Evolutionary conservation across 1,140 invertebrate genomes (phyloP).

Genomic region (Drosophila repleta): DNA sequence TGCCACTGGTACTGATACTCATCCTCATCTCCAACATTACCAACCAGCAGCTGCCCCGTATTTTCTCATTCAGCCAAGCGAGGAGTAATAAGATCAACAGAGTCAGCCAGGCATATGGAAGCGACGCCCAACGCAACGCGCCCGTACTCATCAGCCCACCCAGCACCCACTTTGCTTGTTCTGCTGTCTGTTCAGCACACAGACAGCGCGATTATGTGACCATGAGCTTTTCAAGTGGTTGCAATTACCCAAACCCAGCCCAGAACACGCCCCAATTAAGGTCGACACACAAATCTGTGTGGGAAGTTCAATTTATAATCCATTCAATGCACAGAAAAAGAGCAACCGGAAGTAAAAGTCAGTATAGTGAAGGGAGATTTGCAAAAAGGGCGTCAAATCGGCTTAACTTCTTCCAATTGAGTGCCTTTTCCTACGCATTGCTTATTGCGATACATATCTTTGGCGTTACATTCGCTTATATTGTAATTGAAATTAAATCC

Average conservation of each 20-base stretch:
- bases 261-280: constrained; percentile 75
- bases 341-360: constrained; percentile 51
- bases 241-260: constrained; percentile 69
- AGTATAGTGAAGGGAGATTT: constrained; percentile 9
- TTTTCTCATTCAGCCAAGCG: constrained; percentile 80
- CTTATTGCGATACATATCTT: constrained; percentile 46
- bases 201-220: constrained; percentile 68
- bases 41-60: constrained; percentile 53
- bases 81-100: constrained; percentile 77
- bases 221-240: constrained; percentile 67
- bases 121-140: constrained; percentile 50
- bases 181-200: constrained; percentile 46
- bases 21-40: constrained; percentile 21
- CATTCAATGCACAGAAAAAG: constrained; percentile 39
- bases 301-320: constrained; percentile 67
- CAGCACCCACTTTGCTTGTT: constrained; percentile 43
- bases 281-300: constrained; percentile 69
- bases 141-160: constrained; percentile 20
- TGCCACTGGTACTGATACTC: constrained; percentile 10
- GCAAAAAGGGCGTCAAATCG: constrained; percentile 55
- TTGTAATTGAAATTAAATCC: constrained; percentile 66
- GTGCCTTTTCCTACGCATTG: constrained; percentile 40
- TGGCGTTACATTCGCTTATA: constrained; percentile 64
- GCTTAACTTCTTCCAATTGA: constrained; percentile 78
- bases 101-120: constrained; percentile 66